phyloP scores from a whole-genome alignment of 1,140 invertebrate species.

The Paraescarpia echinospica region DNA sequence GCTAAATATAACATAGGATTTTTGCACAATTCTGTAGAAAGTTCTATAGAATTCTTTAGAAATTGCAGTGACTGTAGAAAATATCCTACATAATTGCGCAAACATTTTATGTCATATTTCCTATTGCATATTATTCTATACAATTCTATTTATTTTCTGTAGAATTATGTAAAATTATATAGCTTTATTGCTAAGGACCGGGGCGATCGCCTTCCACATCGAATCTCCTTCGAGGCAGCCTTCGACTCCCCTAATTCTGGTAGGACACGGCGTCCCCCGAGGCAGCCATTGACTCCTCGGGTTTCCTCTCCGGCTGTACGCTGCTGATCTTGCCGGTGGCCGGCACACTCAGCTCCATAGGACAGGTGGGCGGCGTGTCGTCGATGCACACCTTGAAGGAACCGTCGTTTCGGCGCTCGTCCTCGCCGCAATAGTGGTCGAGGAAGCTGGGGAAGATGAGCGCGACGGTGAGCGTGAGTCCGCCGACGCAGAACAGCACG shows the following conservation, averaged over 20 bases:
- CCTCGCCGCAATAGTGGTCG: conserved; percentile 52
- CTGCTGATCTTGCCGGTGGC: conserved; percentile 46
- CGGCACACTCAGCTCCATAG: conserved; percentile 31
- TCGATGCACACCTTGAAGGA: conserved; percentile 33
- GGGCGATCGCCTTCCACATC: too few species aligned
- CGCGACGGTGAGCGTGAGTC: conserved; percentile 58
- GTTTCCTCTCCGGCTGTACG: conserved; percentile 47
- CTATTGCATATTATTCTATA: too few species aligned
- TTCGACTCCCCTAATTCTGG: not conserved
- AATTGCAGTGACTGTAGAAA: too few species aligned
- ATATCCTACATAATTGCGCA: too few species aligned
- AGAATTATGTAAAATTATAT: too few species aligned
- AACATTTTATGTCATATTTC: too few species aligned
- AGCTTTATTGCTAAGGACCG: too few species aligned
- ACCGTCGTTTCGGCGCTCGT: conserved; percentile 38
- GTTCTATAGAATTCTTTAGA: too few species aligned
- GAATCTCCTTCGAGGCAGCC: too few species aligned
- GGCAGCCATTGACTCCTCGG: conserved; percentile 4
- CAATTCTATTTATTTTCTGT: too few species aligned
- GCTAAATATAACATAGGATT: too few species aligned
- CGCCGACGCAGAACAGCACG: conserved; percentile 62
- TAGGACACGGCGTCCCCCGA: not conserved
- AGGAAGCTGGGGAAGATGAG: conserved; percentile 61
- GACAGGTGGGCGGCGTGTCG: conserved; percentile 35
- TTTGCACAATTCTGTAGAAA: too few species aligned